Base-by-base conservation (phyloP, 2,888 invertebrate species). In the Oegoconia quadripuncta region DNA sequence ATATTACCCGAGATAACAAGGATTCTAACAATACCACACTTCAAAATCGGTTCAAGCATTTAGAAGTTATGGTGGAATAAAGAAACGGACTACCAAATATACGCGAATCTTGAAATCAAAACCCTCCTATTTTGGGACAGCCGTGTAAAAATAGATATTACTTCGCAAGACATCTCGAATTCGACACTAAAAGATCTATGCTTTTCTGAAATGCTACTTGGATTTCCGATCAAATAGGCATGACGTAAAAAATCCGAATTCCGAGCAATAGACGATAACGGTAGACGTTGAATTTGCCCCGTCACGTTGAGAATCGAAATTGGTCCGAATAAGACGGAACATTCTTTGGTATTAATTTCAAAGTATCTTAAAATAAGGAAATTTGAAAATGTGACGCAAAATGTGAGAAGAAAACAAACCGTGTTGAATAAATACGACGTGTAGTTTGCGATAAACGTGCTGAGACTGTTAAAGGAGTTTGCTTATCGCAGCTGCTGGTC, bases 391-490 rank as follows among this genome's bases (percentile, higher is more conserved):
- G 32, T 46, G 39, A 48, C 49, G 45, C 53, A 52, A 37, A n/a
- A n/a, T 50, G 50, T 55, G 44, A 47, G 59, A 48, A 59, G 53
- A 50, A 48, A 56, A 64, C 62, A 59, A 58, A 52, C 62, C 57
- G 18, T 28, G 20, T 28, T 29, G 12, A 22, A 37, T 54, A 51
- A n/a, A 59, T 54, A 59, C 52, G 52, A 56, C 55, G 46, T 56
- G 52, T 60, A 63, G 60, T 64, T 66, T 56, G 54, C 44, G 52
- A 51, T 39, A 60, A 56, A 78, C 80, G 79, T 78, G 80, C 59
- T 47, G 44, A 34, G 68, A 71, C 58, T 77, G 48, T 50, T 50
- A 60, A 64, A 56, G 57, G 56, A 63, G 59, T 48, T 50, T 44
- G 38, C 49, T 49, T 48, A 55, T 56, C 55, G 49, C 48, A 40